Evolutionary conservation across 2,888 invertebrate species (phyloP).

Genomic region (Pachymerium ferrugineum): DNA sequence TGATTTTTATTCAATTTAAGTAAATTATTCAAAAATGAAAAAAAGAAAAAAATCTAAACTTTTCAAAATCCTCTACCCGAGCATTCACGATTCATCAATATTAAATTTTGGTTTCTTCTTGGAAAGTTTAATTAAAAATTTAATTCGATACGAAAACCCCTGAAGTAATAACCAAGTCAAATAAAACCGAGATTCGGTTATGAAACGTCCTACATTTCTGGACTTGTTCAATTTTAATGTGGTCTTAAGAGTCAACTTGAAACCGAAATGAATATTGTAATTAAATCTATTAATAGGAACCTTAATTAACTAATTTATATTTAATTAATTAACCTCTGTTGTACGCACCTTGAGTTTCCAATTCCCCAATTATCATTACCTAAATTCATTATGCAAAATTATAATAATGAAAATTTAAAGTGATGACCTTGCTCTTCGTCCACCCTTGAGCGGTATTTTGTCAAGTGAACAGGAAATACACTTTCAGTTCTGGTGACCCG

Average conservation of each 20-base stretch:
- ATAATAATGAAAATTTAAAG: neutral
- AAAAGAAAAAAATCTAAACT: no score
- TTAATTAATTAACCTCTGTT: neutral
- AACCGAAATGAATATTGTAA: neutral
- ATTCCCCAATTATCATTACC: neutral
- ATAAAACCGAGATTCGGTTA: conserved; percentile 5
- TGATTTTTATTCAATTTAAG: neutral
- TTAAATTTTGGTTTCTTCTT: neutral
- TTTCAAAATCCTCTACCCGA: no score
- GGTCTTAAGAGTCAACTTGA: neutral
- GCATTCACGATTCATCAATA: no score
- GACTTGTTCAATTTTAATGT: no score
- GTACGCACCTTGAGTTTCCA: neutral
- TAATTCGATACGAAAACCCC: neutral
- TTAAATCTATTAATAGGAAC: neutral
- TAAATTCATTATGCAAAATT: neutral
- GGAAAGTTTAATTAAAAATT: conserved; percentile 9
- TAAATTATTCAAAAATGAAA: no score
- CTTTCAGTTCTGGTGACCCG: conserved; percentile 18
- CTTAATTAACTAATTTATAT: neutral
- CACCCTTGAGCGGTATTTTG: conserved; percentile 7
- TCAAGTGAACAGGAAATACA: conserved; percentile 21
- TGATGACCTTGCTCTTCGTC: neutral
- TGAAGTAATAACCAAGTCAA: neutral
- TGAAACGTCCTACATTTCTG: no score